Percentiles rank a stretch among this genome's conserved stretches.
Conservation (phyloP, 2,888 invertebrate genomes). For the Leptinotarsa haldemani region DNA sequence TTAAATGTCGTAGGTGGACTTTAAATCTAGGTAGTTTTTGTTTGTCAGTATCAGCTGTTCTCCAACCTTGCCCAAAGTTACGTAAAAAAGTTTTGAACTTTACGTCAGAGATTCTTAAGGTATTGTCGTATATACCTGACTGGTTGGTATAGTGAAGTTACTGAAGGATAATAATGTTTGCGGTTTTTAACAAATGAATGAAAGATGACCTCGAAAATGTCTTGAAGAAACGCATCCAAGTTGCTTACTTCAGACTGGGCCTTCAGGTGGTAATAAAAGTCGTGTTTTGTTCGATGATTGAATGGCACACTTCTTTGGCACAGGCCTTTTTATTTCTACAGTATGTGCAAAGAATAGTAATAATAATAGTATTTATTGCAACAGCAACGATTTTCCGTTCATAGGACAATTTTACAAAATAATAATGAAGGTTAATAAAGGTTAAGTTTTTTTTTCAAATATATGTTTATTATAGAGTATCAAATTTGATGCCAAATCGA, state of each 20-base stretch:
- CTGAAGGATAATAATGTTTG: constrained; percentile 31
- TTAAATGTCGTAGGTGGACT: constrained; percentile 44
- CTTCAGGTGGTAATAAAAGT: constrained; percentile 8
- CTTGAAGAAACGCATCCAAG: constrained; percentile 14
- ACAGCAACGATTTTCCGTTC: too few relatives aligned
- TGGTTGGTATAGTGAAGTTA: constrained; percentile 17
- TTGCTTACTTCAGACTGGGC: constrained; percentile 11
- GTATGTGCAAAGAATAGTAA: not conserved
- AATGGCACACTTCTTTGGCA: constrained; percentile 8
- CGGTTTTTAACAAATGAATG: constrained; percentile 40
- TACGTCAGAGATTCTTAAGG: not conserved
- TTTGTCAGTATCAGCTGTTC: constrained; percentile 42
- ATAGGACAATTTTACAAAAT: too few relatives aligned
- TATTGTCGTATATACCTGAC: constrained; percentile 18
- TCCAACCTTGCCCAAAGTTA: constrained; percentile 39
- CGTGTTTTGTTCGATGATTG: not conserved
- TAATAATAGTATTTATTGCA: not conserved
- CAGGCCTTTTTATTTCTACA: not conserved
- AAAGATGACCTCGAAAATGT: constrained; percentile 11
- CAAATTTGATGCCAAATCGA: too few relatives aligned
- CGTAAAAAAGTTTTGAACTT: constrained; percentile 28
- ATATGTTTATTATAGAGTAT: too few relatives aligned
- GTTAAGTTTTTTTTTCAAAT: too few relatives aligned
- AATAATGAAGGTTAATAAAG: too few relatives aligned
- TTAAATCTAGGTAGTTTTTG: constrained; percentile 40